Percentiles rank a stretch among this genome's conserved stretches.
Evolutionary conservation across 2,113 vertebrate species (phyloP).

Genomic region (Dunckerocampus dactyliophorus): DNA sequence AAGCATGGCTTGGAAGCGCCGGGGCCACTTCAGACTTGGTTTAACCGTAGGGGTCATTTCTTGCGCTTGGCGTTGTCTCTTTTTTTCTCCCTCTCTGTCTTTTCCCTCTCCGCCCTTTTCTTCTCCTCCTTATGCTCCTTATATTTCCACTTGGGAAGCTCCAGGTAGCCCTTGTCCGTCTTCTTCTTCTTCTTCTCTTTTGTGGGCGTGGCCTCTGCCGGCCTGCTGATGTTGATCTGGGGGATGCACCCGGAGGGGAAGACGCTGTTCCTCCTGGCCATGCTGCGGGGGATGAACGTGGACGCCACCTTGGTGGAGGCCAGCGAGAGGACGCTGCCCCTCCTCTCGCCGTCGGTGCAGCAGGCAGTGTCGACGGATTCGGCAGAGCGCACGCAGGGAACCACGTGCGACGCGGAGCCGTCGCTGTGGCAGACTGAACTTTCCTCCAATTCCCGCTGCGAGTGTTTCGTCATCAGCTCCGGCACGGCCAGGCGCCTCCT

Average conservation of each 20-base stretch:
- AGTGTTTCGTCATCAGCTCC: constrained; percentile 71
- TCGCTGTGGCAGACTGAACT: constrained; percentile 32
- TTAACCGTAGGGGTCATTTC: too few relatives aligned
- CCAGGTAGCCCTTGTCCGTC: constrained; percentile 57
- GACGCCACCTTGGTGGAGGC: constrained; percentile 38
- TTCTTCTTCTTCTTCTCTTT: constrained; percentile 53
- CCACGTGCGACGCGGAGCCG: constrained; percentile 36
- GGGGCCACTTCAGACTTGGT: too few relatives aligned
- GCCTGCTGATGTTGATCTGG: constrained; percentile 73
- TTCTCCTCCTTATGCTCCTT: constrained; percentile 75
- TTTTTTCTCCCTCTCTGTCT: constrained; percentile 32
- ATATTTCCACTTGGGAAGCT: constrained; percentile 80
- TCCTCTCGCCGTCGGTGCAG: constrained; percentile 36
- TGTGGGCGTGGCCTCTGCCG: constrained; percentile 1
- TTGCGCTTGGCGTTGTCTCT: constrained; percentile 17
- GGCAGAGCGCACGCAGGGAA: constrained; percentile 46
- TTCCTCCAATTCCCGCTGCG: constrained; percentile 21
- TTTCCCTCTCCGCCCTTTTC: constrained; percentile 59
- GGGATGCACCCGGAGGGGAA: constrained; percentile 71
- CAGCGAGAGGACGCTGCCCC: constrained; percentile 54
- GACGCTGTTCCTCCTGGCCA: constrained; percentile 62
- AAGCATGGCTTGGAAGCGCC: too few relatives aligned
- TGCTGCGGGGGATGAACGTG: constrained; percentile 59
- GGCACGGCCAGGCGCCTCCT: constrained; percentile 75
- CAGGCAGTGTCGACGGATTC: constrained; percentile 34